phyloP scores from a whole-genome alignment of 2,888 invertebrate genomes.

The Clitarchus hookeri region DNA sequence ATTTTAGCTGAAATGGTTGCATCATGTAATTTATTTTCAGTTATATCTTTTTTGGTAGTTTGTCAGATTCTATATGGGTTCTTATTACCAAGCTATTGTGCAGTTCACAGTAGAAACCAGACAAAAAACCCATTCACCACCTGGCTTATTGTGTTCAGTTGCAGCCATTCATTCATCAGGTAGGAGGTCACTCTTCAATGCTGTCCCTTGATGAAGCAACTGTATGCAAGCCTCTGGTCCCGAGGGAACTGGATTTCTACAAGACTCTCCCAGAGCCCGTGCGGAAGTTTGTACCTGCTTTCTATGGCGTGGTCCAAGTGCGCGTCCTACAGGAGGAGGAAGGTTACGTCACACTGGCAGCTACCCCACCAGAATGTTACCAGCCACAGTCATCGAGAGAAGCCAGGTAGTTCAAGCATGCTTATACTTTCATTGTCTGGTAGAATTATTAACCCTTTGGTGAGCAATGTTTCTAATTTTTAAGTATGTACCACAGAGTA shows the following conservation, averaged over 20 bases:
- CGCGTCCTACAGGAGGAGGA: slow-evolving; percentile 55
- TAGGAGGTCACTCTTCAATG: slow-evolving; percentile 61
- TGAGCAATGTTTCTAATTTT: too few relatives aligned
- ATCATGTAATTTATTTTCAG: too few relatives aligned
- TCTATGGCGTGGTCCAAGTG: slow-evolving; percentile 56
- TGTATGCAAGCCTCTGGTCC: slow-evolving; percentile 61
- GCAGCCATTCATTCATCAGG: slow-evolving; percentile 61
- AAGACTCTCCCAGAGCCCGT: slow-evolving; percentile 58
- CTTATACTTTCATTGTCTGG: background rate
- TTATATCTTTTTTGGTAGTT: background rate
- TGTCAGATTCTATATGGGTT: background rate
- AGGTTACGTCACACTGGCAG: slow-evolving; percentile 57
- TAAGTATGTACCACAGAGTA: too few relatives aligned
- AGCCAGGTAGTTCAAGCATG: background rate
- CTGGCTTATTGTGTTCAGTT: slow-evolving; percentile 48
- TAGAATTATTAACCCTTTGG: too few relatives aligned
- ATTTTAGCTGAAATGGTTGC: too few relatives aligned
- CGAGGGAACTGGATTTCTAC: slow-evolving; percentile 61
- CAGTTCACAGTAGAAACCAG: too few relatives aligned
- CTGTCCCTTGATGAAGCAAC: slow-evolving; percentile 58
- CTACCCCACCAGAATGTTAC: slow-evolving; percentile 52
- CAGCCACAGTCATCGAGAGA: slow-evolving; percentile 29
- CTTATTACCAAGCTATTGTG: background rate
- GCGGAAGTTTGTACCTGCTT: slow-evolving; percentile 59
- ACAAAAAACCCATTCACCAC: too few relatives aligned